Evolutionary conservation across 2,888 invertebrate species (phyloP).

Genomic region (Artemia sp.): DNA sequence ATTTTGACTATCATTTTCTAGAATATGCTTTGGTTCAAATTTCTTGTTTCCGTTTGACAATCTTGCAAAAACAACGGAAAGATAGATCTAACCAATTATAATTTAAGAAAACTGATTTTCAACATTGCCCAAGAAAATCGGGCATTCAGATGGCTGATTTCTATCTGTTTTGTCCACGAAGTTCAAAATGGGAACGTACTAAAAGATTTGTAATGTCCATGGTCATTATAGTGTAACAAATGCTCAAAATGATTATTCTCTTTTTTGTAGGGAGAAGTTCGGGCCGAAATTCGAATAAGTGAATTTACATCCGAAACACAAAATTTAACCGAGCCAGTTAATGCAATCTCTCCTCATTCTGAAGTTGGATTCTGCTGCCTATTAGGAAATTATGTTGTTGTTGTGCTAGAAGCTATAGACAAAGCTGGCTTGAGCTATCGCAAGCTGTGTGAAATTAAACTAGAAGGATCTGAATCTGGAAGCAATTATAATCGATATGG

Average conservation of each 20-base stretch:
- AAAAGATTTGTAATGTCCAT: too few species aligned
- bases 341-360: slow-evolving; percentile 8
- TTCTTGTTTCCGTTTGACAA: too few species aligned
- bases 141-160: too few species aligned
- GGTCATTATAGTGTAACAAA: too few species aligned
- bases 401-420: slow-evolving; percentile 5
- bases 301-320: not conserved
- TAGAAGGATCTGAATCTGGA: not conserved
- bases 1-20: too few species aligned
- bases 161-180: too few species aligned
- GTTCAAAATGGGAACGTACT: too few species aligned
- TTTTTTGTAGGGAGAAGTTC: not conserved
- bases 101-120: too few species aligned
- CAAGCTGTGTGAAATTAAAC: slow-evolving; percentile 3
- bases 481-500: not conserved
- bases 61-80: too few species aligned
- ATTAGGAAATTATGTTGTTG: not conserved
- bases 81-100: too few species aligned
- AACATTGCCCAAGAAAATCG: too few species aligned
- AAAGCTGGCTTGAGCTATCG: slow-evolving; percentile 14
- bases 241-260: not conserved
- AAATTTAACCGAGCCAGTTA: not conserved
- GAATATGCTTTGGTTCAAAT: too few species aligned
- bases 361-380: slow-evolving; percentile 4
- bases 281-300: not conserved